Evolutionary conservation across 53 echinoderm and acorn worm species (phyloP), one percentile per base, ranked within the genome.

Genomic region (Patiria pectinifera): DNA sequence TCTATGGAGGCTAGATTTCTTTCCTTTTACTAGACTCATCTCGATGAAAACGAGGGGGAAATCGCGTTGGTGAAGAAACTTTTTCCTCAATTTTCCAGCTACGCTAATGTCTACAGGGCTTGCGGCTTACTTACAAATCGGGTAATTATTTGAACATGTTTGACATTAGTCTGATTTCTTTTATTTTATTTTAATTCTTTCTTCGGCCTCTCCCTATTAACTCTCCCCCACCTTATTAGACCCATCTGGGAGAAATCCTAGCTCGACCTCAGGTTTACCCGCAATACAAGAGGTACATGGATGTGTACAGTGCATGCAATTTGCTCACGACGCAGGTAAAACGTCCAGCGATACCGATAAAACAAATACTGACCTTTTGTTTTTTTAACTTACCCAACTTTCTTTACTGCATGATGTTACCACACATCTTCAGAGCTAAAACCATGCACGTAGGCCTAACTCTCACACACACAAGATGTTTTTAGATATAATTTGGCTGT

Each of bases 21-120:
- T 80, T 48, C 45, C 48, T 83, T 15, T 43, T 71, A 47, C 7
- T 82, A 96, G 96, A 96, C 93, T 4, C 96, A 96, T 58, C 78
- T 94, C 23, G 86, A 92, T 6, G 96, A 96, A 59, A 96, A 89
- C 58, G 71, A 48, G 59, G 91, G 58, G 44, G 96, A 96, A 76
- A 47, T 91, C 11, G 83, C 83, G 22, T 23, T 25, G 0, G 83
- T 96, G 6, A 25, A 48, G 62, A 66, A 69, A 71, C 8, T 62
- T 2, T 91, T 78, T n/a, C 93, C 93, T 61, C 47, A 82, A 1
- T 86, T 58, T 48, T 70, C 59, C 47, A 95, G 61, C 83, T 96
- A 94, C 63, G 74, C 92, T 21, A 90, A 94, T 35, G 83, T 94
- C 24, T 96, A 96, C 78, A 62, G 87, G 21, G 22, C 69, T 18